Evolutionary conservation across 2,888 invertebrate species (phyloP).

Genomic region (Torymus texanus): DNA sequence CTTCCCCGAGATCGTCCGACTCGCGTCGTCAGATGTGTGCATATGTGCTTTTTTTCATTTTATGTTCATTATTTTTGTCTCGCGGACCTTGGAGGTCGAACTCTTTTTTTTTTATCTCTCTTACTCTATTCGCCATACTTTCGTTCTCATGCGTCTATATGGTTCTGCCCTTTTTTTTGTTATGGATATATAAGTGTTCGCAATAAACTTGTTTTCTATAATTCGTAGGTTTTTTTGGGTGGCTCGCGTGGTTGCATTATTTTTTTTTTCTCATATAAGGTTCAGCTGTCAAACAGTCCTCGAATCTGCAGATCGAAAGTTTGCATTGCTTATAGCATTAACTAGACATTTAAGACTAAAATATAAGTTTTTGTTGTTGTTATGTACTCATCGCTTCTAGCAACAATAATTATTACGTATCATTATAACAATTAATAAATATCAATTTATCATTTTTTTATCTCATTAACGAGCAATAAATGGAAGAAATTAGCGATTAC

Average conservation of each 20-base stretch:
- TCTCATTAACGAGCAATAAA: constrained; percentile 49
- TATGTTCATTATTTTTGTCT: not conserved
- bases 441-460: constrained; percentile 34
- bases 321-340: constrained; percentile 37
- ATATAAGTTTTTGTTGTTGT: constrained; percentile 32
- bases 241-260: constrained; percentile 4
- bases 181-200: not conserved
- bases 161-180: not conserved
- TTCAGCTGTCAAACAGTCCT: constrained; percentile 49
- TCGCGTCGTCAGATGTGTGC: constrained; percentile 36
- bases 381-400: constrained; percentile 34
- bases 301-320: constrained; percentile 54
- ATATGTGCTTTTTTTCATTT: too few relatives aligned
- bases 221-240: constrained; percentile 6
- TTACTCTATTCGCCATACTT: not conserved
- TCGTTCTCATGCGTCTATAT: not conserved
- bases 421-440: constrained; percentile 50
- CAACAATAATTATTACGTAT: constrained; percentile 50
- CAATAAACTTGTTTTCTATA: not conserved
- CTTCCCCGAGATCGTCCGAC: constrained; percentile 37
- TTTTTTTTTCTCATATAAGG: not conserved
- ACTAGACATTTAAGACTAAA: constrained; percentile 52
- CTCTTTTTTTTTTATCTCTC: constrained; percentile 3
- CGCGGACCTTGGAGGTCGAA: constrained; percentile 32
- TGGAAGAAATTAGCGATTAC: constrained; percentile 49